Conservation (phyloP, 1,140 invertebrate species). For the Drosophila ercepeae region DNA sequence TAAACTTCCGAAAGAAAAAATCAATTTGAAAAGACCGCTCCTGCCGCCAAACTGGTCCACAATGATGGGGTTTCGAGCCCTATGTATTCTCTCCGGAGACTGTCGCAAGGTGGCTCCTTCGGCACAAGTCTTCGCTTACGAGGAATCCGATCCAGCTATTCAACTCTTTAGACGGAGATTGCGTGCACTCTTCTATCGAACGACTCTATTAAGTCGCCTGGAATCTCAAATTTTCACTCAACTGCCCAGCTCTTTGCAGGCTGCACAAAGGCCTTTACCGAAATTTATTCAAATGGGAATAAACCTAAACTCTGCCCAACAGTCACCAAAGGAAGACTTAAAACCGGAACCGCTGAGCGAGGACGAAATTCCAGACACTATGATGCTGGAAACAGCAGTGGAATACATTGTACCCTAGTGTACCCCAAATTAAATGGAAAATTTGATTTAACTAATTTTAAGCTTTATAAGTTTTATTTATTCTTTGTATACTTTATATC, state of each 20-base stretch:
- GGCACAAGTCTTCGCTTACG: neutral
- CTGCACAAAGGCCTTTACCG: slow-evolving; percentile 10
- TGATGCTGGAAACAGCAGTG: slow-evolving; percentile 23
- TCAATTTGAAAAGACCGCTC: neutral
- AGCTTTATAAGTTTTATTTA: slow-evolving; percentile 45
- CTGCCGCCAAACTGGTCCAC: slow-evolving; percentile 71
- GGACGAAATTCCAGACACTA: slow-evolving; percentile 8
- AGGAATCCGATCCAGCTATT: slow-evolving; percentile 34
- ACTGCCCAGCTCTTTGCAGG: slow-evolving; percentile 30
- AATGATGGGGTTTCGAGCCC: slow-evolving; percentile 71
- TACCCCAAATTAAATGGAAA: no score
- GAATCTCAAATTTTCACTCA: slow-evolving; percentile 34
- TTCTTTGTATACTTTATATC: slow-evolving; percentile 73
- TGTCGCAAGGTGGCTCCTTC: neutral
- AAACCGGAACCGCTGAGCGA: slow-evolving; percentile 34
- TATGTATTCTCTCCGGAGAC: slow-evolving; percentile 64
- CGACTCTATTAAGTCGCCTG: slow-evolving; percentile 66
- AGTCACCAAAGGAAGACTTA: neutral
- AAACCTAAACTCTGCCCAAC: neutral
- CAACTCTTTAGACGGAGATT: slow-evolving; percentile 65
- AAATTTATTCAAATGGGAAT: neutral
- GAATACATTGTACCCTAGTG: slow-evolving; percentile 17
- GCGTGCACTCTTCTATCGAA: slow-evolving; percentile 61
- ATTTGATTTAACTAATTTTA: neutral
- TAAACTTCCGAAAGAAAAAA: neutral